A percentile compares a stretch with the other conserved stretches of the same genome.
Evolutionary conservation across 2,797 vertebrate genomes (phyloP).

Genomic region (Enteromius fasciolatus): DNA sequence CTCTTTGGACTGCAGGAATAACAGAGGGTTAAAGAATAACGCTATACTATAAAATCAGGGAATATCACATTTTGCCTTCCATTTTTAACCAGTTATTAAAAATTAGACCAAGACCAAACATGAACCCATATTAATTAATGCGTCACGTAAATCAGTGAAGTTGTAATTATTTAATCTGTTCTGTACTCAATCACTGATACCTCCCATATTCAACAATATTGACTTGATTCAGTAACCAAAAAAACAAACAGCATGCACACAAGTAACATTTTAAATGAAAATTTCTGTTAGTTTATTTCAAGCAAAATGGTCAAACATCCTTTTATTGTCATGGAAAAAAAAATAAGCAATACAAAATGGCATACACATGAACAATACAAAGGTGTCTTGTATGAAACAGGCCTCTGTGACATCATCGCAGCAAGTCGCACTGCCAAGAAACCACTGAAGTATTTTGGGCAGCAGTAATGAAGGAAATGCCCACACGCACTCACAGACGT

Average conservation of each 20-base stretch:
- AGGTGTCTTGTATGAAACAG: constrained; percentile 77
- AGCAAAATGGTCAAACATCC: constrained; percentile 21
- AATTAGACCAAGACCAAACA: neutral
- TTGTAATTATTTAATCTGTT: neutral
- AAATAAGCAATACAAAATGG: constrained; percentile 48
- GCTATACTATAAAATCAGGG: neutral
- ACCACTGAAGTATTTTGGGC: constrained; percentile 68
- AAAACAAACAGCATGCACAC: constrained; percentile 1
- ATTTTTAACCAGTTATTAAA: neutral
- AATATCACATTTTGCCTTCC: neutral
- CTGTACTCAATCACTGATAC: neutral
- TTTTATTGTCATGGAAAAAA: constrained; percentile 21
- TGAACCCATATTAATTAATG: neutral
- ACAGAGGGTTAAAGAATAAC: neutral
- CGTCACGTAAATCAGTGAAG: neutral
- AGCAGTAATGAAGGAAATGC: constrained; percentile 60
- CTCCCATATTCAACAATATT: neutral
- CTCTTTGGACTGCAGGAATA: neutral
- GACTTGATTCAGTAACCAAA: neutral
- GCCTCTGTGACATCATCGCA: constrained; percentile 64
- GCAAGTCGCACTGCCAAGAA: constrained; percentile 69
- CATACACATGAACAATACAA: constrained; percentile 68
- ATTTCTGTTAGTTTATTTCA: constrained; percentile 36
- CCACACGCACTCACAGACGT: constrained; percentile 46
- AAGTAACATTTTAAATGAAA: constrained; percentile 5